Percentiles rank a stretch among this genome's conserved stretches.
Conservation (phyloP, 2,113 vertebrate genomes). For the Corythornis cristatus region DNA sequence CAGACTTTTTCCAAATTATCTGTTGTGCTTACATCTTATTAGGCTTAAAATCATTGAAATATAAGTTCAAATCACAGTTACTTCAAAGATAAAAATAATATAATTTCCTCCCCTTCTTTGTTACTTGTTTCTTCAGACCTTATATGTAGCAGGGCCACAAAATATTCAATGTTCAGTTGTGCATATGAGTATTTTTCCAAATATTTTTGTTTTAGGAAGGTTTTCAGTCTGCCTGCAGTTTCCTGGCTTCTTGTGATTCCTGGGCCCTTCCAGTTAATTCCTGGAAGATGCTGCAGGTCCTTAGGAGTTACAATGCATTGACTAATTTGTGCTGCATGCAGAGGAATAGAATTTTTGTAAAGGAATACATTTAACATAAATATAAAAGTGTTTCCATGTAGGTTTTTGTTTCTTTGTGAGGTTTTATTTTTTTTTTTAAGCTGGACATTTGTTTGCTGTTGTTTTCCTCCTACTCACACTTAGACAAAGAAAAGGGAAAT, state of each 20-base stretch:
- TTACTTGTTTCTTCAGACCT: background rate
- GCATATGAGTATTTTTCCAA: background rate
- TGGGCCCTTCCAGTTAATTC: background rate
- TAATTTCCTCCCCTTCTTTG: background rate
- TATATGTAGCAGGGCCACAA: background rate
- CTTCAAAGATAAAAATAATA: background rate
- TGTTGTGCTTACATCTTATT: background rate
- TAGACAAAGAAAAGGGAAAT: background rate
- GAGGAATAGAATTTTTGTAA: background rate
- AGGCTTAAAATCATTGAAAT: background rate
- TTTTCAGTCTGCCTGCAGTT: background rate
- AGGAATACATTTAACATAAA: background rate
- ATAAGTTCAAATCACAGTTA: background rate
- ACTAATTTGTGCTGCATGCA: background rate
- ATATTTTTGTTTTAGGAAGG: background rate
- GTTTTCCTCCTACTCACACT: background rate
- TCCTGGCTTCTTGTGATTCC: background rate
- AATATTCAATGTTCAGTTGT: accelerated
- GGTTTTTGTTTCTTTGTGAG: accelerated
- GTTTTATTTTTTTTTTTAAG: background rate
- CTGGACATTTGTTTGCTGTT: background rate
- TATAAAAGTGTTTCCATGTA: background rate
- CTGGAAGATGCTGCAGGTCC: background rate
- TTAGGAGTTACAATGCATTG: background rate
- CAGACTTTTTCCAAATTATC: background rate